Evolutionary conservation across 2,888 invertebrate species (phyloP).

Genomic region (Pseudolycoriella hygida): DNA sequence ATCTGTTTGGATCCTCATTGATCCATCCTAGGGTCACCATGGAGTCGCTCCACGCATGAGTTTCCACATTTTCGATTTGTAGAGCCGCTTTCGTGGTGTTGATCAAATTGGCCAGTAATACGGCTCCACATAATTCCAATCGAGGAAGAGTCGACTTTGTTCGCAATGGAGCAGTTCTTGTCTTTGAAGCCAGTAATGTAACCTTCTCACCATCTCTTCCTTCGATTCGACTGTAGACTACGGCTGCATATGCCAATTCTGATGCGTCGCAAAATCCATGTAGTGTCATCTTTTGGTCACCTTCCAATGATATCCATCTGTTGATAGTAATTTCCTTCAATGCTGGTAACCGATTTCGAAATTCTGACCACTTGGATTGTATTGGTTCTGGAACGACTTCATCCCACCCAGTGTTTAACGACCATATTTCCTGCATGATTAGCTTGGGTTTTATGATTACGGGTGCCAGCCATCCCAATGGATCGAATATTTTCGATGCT

Average conservation of each 20-base stretch:
- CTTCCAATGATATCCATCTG: neutral
- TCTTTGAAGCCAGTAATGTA: neutral
- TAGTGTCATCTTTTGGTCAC: neutral
- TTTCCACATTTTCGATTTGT: neutral
- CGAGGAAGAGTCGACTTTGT: neutral
- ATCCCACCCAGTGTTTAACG: constrained; percentile 8
- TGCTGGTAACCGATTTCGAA: neutral
- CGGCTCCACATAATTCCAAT: constrained; percentile 7
- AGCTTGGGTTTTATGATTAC: constrained; percentile 9
- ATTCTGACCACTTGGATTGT: neutral
- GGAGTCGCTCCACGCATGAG: constrained; percentile 5
- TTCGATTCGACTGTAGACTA: neutral
- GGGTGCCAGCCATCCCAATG: constrained; percentile 10
- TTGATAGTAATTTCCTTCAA: neutral
- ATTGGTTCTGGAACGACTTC: neutral
- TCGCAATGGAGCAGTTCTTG: neutral
- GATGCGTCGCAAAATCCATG: constrained; percentile 4
- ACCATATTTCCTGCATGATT: constrained; percentile 7
- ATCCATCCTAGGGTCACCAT: constrained; percentile 7
- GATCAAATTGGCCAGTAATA: constrained; percentile 5
- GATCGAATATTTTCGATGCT: constrained; percentile 9
- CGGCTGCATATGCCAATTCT: neutral
- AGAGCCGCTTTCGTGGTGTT: neutral
- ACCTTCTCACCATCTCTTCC: neutral
- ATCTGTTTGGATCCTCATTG: neutral